Evolutionary conservation across 2,797 vertebrate genomes (phyloP).

Genomic region (Darevskia nairensis): DNA sequence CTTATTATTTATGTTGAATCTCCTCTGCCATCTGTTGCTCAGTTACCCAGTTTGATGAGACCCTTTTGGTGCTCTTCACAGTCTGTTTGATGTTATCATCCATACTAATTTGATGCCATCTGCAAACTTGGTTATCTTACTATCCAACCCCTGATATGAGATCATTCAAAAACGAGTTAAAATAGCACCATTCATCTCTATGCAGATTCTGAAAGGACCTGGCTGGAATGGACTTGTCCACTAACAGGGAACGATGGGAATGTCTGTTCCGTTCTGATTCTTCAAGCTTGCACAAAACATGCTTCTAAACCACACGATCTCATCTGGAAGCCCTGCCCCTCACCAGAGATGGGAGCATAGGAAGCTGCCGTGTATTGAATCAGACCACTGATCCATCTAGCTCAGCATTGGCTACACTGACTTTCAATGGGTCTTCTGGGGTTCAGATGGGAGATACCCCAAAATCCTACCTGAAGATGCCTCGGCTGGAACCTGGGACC

Average conservation of each 20-base stretch:
- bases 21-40: conserved; percentile 3
- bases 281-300: neutral
- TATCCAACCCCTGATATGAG: neutral
- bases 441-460: too few relatives aligned
- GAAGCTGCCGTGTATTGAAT: too few relatives aligned
- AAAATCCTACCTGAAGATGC: too few relatives aligned
- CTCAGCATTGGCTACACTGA: too few relatives aligned
- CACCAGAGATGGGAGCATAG: neutral
- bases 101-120: conserved; percentile 7
- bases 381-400: too few relatives aligned
- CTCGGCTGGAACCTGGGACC: too few relatives aligned
- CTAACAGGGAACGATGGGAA: neutral
- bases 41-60: conserved; percentile 1
- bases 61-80: conserved; percentile 2
- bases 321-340: neutral
- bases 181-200: neutral
- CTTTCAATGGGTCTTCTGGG: too few relatives aligned
- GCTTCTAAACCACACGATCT: neutral
- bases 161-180: neutral
- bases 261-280: neutral
- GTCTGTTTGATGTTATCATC: conserved; percentile 4
- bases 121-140: neutral
- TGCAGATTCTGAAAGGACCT: neutral
- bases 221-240: neutral
- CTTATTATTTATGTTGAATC: conserved; percentile 14